Conservation (phyloP, 2,888 invertebrate species). For the Charanyca ferruginea region DNA sequence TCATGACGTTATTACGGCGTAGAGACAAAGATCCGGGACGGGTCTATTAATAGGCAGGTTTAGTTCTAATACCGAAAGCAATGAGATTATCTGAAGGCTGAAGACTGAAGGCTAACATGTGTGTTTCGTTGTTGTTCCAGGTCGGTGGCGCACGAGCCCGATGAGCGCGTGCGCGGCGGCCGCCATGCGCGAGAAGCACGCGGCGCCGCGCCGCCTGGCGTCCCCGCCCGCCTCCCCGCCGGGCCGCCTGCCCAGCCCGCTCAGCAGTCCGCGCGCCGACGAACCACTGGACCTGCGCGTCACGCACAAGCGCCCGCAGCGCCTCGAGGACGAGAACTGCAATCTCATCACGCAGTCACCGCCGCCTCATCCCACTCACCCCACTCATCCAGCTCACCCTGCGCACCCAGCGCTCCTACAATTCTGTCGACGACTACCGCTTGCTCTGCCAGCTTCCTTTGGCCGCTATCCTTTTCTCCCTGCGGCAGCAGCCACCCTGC, state of each 20-base stretch:
- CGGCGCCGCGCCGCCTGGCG: constrained; percentile 96
- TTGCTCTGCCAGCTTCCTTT: constrained; percentile 87
- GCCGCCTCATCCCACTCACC: constrained; percentile 88
- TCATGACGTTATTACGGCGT: constrained; percentile 24
- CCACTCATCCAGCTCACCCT: constrained; percentile 92
- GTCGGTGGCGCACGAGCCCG: constrained; percentile 91
- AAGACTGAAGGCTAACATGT: constrained; percentile 44
- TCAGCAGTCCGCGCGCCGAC: constrained; percentile 90
- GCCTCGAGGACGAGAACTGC: constrained; percentile 96
- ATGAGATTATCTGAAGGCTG: too few species aligned
- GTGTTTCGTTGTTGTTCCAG: constrained; percentile 78
- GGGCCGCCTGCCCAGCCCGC: constrained; percentile 88
- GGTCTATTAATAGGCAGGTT: constrained; percentile 31
- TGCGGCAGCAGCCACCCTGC: constrained; percentile 86
- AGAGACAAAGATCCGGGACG: constrained; percentile 36
- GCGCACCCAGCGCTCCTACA: constrained; percentile 87
- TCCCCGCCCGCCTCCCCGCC: constrained; percentile 87
- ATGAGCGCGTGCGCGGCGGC: constrained; percentile 94
- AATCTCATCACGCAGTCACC: constrained; percentile 94
- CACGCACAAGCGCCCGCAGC: constrained; percentile 94
- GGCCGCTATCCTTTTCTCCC: constrained; percentile 89
- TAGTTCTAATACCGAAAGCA: constrained; percentile 8
- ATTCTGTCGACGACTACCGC: constrained; percentile 86
- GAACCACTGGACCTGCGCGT: constrained; percentile 97
- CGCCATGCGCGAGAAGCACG: constrained; percentile 96